phyloP scores from a whole-genome alignment of 2,797 vertebrate species.

The Hyperoplus lanceolatus region DNA sequence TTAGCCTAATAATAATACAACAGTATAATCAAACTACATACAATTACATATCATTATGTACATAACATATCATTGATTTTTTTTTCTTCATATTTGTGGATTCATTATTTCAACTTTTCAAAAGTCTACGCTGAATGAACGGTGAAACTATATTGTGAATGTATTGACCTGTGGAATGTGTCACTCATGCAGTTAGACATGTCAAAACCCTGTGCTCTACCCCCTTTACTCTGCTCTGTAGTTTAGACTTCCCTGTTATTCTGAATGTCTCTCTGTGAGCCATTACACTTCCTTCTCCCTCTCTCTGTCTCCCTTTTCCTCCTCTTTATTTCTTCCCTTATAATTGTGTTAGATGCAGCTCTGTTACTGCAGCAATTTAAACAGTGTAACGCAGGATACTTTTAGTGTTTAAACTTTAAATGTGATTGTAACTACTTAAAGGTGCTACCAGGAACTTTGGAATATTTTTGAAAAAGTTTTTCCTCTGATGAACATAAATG shows the following conservation, averaged over 20 bases:
- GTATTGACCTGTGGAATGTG: neutral
- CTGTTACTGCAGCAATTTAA: constrained; percentile 30
- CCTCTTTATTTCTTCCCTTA: neutral
- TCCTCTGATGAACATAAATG: too few species aligned
- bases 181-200: neutral
- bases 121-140: neutral
- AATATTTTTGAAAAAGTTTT: too few species aligned
- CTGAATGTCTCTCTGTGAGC: constrained; percentile 8
- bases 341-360: neutral
- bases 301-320: neutral
- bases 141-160: neutral
- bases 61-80: too few species aligned
- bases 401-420: too few species aligned
- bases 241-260: constrained; percentile 1
- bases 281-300: neutral
- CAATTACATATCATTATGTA: too few species aligned
- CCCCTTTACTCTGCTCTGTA: neutral
- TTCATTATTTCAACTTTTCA: neutral
- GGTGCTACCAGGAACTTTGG: too few species aligned
- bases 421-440: too few species aligned
- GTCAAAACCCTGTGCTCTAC: neutral
- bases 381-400: too few species aligned
- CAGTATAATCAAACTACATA: too few species aligned
- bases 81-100: neutral
- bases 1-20: too few species aligned